Evolutionary conservation across 2,113 vertebrate species (phyloP).

Genomic region (Tragelaphus strepsiceros): DNA sequence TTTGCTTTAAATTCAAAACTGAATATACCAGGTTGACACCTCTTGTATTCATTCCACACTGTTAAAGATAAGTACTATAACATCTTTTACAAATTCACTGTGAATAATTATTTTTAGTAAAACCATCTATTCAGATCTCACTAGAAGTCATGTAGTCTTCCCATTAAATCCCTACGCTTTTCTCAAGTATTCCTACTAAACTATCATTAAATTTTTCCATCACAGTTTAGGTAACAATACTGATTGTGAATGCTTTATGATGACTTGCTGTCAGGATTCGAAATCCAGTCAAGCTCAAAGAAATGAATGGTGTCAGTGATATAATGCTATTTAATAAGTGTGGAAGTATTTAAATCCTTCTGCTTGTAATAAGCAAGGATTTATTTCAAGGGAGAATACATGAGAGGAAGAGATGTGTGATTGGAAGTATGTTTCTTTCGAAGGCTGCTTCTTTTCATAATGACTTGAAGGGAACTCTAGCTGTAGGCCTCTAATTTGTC

Average conservation of each 20-base stretch:
- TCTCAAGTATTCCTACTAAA: slow-evolving; percentile 19
- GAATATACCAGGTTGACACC: background rate
- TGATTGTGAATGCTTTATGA: slow-evolving; percentile 10
- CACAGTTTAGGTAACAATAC: slow-evolving; percentile 28
- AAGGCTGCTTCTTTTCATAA: background rate
- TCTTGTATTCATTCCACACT: slow-evolving; percentile 29
- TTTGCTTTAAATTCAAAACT: slow-evolving; percentile 28
- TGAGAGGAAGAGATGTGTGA: background rate
- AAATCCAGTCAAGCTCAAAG: slow-evolving; percentile 41
- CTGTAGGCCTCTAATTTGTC: background rate
- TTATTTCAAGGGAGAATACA: background rate
- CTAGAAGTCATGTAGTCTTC: slow-evolving; percentile 26
- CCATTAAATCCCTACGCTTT: background rate
- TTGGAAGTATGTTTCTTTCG: background rate
- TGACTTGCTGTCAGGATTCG: slow-evolving; percentile 26
- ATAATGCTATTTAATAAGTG: slow-evolving; percentile 19
- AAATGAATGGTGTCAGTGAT: slow-evolving; percentile 33
- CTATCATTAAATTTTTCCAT: slow-evolving; percentile 32
- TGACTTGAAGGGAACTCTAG: background rate
- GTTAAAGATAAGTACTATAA: slow-evolving; percentile 20
- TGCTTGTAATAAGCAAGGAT: background rate
- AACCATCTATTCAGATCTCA: slow-evolving; percentile 35
- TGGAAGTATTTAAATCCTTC: background rate
- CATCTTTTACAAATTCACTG: slow-evolving; percentile 21
- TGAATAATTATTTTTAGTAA: slow-evolving; percentile 60